Percentiles rank a stretch among this genome's conserved stretches.
Conservation (phyloP, 2,888 invertebrate genomes). For the Drosophila emarginata region DNA sequence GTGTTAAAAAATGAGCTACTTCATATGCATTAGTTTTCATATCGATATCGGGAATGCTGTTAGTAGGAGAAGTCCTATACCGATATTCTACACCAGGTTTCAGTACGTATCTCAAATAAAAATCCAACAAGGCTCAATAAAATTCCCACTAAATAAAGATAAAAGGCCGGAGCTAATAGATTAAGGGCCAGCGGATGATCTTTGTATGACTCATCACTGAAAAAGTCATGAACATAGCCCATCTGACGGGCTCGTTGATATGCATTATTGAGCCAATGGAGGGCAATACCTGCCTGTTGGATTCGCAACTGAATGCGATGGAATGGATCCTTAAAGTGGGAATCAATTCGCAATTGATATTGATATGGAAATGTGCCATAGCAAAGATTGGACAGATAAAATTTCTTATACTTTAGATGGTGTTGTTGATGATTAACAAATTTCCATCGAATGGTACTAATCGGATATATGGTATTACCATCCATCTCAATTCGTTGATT, state of each 20-base stretch:
- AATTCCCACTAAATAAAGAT: conserved; percentile 48
- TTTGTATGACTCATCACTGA: background rate
- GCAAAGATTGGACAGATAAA: conserved; percentile 61
- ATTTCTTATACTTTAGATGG: conserved; percentile 52
- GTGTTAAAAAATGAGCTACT: conserved; percentile 51
- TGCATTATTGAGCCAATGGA: conserved; percentile 38
- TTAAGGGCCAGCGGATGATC: conserved; percentile 34
- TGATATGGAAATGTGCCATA: conserved; percentile 62
- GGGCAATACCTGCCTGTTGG: conserved; percentile 48
- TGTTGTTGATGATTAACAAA: conserved; percentile 61
- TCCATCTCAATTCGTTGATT: conserved; percentile 42
- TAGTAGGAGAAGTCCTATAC: conserved; percentile 52
- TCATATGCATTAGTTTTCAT: conserved; percentile 44
- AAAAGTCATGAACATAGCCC: conserved; percentile 56
- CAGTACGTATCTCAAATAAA: conserved; percentile 37
- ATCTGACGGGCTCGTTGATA: conserved; percentile 39
- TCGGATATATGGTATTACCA: conserved; percentile 56
- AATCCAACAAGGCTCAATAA: conserved; percentile 44
- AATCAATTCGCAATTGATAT: conserved; percentile 63
- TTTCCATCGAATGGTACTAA: conserved; percentile 57
- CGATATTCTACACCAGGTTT: conserved; percentile 18
- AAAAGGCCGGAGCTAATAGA: conserved; percentile 43
- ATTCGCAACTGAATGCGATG: conserved; percentile 47
- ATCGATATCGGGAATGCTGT: conserved; percentile 35
- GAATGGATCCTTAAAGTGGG: conserved; percentile 60